phyloP scores from a whole-genome alignment of 2,888 invertebrate species.

The Pinctada fucata region DNA sequence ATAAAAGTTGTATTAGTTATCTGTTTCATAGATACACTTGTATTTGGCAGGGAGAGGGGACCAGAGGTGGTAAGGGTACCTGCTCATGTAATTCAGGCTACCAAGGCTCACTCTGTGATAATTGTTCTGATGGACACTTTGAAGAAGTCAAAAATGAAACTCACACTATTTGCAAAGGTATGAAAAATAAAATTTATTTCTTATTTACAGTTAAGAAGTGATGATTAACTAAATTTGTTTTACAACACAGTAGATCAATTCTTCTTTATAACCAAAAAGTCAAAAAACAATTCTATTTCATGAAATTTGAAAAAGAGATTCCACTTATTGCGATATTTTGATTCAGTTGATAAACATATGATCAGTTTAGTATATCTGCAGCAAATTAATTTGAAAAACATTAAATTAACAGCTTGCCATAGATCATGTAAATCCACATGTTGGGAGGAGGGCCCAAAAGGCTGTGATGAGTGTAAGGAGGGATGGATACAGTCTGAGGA shows the following conservation, averaged over 20 bases:
- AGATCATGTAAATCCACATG: conserved; percentile 87
- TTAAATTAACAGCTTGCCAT: conserved; percentile 82
- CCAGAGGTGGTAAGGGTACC: conserved; percentile 93
- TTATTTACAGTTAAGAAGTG: too few relatives aligned
- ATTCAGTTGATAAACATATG: too few relatives aligned
- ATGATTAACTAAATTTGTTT: too few relatives aligned
- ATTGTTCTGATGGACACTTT: conserved; percentile 86
- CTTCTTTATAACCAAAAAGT: too few relatives aligned
- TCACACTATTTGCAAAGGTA: conserved; percentile 82
- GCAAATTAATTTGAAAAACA: too few relatives aligned
- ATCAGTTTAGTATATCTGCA: too few relatives aligned
- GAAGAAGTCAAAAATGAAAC: conserved; percentile 66
- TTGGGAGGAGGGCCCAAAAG: conserved; percentile 82
- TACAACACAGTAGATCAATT: too few relatives aligned
- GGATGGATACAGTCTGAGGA: conserved; percentile 87
- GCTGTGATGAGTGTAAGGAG: conserved; percentile 82
- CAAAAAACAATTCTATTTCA: too few relatives aligned
- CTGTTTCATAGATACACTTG: neutral
- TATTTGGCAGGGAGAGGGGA: conserved; percentile 86
- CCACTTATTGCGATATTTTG: too few relatives aligned
- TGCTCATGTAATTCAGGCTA: conserved; percentile 93
- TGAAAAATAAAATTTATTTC: conserved; percentile 10
- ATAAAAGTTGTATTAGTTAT: neutral
- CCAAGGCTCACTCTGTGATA: conserved; percentile 85
- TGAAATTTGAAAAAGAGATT: too few relatives aligned